phyloP scores from a whole-genome alignment of 2,113 vertebrate genomes.

The Alligator mississippiensis region DNA sequence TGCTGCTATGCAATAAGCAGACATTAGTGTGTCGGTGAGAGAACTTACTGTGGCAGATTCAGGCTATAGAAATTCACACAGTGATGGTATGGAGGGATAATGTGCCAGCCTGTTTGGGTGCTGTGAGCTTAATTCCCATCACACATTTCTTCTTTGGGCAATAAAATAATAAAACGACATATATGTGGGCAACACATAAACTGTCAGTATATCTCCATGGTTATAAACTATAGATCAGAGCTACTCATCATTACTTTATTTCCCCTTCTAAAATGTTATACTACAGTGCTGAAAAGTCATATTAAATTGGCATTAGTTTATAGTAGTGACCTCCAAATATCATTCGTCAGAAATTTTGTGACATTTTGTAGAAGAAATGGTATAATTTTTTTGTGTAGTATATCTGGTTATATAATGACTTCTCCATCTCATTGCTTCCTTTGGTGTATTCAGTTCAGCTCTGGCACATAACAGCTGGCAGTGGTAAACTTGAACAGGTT shows the following conservation, averaged over 20 bases:
- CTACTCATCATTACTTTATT: neutral
- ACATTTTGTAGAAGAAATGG: neutral
- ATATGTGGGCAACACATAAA: neutral
- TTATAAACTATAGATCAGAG: neutral
- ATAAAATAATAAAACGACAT: neutral
- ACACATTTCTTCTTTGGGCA: neutral
- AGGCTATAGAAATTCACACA: neutral
- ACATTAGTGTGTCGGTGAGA: neutral
- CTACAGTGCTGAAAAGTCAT: neutral
- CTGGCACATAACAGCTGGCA: neutral
- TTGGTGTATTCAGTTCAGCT: slow-evolving; percentile 31
- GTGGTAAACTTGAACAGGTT: slow-evolving; percentile 38
- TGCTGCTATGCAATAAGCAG: neutral
- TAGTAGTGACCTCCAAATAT: neutral
- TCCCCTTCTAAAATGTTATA: neutral
- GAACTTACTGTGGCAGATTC: neutral
- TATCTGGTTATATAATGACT: neutral
- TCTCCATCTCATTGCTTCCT: neutral
- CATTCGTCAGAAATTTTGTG: neutral
- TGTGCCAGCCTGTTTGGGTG: neutral
- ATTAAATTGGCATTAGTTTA: neutral
- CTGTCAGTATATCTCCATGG: neutral
- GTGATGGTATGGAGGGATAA: neutral
- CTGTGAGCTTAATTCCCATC: neutral
- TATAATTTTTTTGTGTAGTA: neutral